Conservation (phyloP, 2,797 vertebrate species). For the Nyctalus aviator region DNA sequence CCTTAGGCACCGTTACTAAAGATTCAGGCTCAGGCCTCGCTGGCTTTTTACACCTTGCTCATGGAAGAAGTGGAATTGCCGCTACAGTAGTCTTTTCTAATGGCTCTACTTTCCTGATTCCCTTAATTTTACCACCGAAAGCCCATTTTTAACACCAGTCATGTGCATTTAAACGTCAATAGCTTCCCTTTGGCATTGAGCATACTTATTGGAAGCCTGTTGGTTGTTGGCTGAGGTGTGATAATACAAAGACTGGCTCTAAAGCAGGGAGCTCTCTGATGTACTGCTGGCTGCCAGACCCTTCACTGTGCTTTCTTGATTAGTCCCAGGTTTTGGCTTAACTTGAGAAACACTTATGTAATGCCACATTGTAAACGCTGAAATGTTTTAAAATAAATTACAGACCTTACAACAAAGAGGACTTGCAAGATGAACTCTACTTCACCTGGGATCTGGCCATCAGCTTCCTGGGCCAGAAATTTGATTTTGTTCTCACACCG, state of each 20-base stretch:
- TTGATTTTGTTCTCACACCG: background rate
- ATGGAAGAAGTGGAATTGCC: background rate
- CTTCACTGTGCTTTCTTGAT: accelerated
- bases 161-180: background rate
- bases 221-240: background rate
- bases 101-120: background rate
- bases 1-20: background rate
- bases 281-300: background rate
- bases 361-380: background rate
- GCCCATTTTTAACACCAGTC: background rate
- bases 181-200: background rate
- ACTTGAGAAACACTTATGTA: background rate
- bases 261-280: too few relatives aligned
- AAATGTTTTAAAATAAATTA: constrained; percentile 1
- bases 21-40: background rate
- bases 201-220: background rate
- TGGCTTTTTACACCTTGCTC: background rate
- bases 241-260: background rate
- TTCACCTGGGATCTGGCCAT: background rate
- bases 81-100: background rate
- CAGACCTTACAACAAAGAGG: background rate
- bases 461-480: background rate
- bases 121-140: background rate
- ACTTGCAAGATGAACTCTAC: background rate
- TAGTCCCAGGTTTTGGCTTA: background rate